phyloP scores from a whole-genome alignment of 2,113 vertebrate species.

The Dicerorhinus sumatrensis region DNA sequence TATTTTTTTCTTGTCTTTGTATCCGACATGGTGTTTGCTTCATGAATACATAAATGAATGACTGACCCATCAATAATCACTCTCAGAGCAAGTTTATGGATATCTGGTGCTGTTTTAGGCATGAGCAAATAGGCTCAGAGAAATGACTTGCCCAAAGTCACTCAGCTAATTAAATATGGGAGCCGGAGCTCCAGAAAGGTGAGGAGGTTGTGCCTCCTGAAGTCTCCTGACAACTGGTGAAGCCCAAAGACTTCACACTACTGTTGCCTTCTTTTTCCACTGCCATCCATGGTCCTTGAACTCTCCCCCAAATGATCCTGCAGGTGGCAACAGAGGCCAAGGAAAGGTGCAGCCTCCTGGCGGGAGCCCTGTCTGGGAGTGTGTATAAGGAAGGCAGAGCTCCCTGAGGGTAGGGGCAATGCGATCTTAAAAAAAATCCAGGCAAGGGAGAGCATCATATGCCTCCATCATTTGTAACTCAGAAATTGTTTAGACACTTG shows the following conservation, averaged over 20 bases:
- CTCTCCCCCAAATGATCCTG: not conserved
- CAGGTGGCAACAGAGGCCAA: constrained; percentile 61
- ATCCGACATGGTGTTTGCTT: not conserved
- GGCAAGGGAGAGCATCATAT: not conserved
- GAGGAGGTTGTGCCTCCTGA: not conserved
- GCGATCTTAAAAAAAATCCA: not conserved
- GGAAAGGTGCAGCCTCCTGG: not conserved
- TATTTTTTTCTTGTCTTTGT: not conserved
- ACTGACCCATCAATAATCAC: not conserved
- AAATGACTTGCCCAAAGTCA: not conserved
- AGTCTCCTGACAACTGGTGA: not conserved
- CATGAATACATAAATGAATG: not conserved
- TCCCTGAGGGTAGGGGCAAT: not conserved
- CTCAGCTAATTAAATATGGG: not conserved
- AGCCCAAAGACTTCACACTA: not conserved
- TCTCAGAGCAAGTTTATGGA: not conserved
- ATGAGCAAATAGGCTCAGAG: not conserved
- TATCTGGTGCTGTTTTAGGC: not conserved
- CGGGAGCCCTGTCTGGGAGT: accelerated
- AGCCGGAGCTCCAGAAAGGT: not conserved
- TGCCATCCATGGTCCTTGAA: not conserved
- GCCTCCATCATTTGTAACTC: not conserved
- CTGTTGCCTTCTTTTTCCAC: not conserved
- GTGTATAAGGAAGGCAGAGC: not conserved
- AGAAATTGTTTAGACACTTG: not conserved